Percentiles rank a stretch among this genome's conserved stretches.
phyloP scores from a whole-genome alignment of 2,113 vertebrate genomes.

The Meleagris gallopavo region DNA sequence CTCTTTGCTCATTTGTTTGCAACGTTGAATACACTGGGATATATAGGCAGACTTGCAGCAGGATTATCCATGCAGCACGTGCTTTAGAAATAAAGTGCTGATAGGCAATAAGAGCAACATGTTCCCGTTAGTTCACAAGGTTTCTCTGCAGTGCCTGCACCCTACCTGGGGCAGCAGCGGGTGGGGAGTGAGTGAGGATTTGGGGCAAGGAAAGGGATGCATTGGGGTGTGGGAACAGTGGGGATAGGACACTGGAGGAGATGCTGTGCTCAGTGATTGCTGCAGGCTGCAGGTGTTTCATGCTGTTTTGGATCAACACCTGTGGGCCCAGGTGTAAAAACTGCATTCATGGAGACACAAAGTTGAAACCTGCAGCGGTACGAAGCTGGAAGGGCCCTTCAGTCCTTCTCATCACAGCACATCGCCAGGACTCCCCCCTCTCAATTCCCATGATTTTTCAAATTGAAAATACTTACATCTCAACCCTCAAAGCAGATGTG shows the following conservation, averaged over 20 bases:
- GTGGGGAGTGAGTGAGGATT: fast-evolving
- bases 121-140: constrained; percentile 23
- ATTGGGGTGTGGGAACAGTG: background rate
- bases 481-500: background rate
- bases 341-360: background rate
- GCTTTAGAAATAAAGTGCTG: constrained; percentile 58
- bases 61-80: constrained; percentile 33
- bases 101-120: constrained; percentile 16
- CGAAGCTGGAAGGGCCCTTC: background rate
- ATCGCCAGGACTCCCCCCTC: background rate
- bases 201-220: background rate
- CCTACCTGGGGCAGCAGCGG: background rate
- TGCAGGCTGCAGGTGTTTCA: background rate
- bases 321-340: background rate
- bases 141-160: background rate
- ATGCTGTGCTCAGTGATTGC: background rate
- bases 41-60: constrained; percentile 26
- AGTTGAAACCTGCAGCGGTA: background rate
- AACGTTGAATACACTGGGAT: background rate
- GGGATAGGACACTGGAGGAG: background rate
- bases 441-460: background rate
- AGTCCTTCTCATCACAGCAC: background rate
- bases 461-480: background rate
- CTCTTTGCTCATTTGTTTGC: constrained; percentile 38
- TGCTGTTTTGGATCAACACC: background rate